Evolutionary conservation across 2,888 invertebrate species (phyloP), one percentile per base, ranked within the genome.

Genomic region (Elegia similella): DNA sequence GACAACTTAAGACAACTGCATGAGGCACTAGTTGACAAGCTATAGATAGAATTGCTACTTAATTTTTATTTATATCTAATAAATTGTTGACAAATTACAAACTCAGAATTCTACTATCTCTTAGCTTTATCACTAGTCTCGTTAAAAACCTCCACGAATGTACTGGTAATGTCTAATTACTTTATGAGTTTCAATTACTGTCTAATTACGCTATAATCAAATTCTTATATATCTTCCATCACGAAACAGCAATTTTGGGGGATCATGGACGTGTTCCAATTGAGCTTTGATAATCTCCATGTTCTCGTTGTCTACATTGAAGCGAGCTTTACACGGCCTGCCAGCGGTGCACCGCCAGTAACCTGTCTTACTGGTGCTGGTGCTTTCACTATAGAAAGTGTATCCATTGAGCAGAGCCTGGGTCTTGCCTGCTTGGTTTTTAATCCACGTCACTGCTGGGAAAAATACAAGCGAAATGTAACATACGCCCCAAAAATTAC

Each of bases 271-370:
- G 30, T 54, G 53, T 42, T 43, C 15, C 12, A 54, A 30, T 8
- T 30, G 0, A 6, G 15, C n/a, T 10, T 42, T 54, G 13, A 54
- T n/a, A 0, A 53, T 42, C 8, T 10, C n/a, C 8, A 13, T 7
- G n/a, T 50, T 0, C 13, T 32, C 13, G 8, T 30, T n/a, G 15
- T 13, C n/a, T 10, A 54, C 43, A 38, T 5, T 8, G 13, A 54
- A 54, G 7, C 42, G 42, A 8, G 53, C 53, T 13, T 54, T 43
- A 15, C 53, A 54, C 2, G 3, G 7, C 7, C 29, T 30, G 6
- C 53, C 43, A 15, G 29, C 3, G 3, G 53, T 54, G 15, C 43
- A 54, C 2, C 53, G 42, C 53, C 53, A 54, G 15, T 54, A 43
- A 7, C 7, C 42, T 2, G 43, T 54, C 23, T 12, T 54, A 8